These are phyloP conservation scores for Lophius piscatorius DNA, from an alignment of 2,113 vertebrate genomes.

Conservation along the genomic window DNA sequence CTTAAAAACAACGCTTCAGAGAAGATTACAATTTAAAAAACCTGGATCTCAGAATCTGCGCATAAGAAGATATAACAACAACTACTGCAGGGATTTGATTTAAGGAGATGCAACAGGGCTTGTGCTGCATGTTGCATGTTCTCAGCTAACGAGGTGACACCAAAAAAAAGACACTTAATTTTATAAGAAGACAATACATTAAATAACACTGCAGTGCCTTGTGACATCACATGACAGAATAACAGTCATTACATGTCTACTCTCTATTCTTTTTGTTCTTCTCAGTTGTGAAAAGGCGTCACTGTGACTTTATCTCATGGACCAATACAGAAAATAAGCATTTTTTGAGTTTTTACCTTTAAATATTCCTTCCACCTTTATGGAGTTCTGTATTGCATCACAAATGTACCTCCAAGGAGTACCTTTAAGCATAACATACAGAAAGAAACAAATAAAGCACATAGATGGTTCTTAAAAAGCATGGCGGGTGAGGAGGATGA, in stretches of 20 bases:
- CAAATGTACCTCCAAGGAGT: conserved; percentile 20
- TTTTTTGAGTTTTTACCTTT: conserved; percentile 1
- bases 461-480: too few species aligned
- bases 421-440: conserved; percentile 27
- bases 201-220: neutral
- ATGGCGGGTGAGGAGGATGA: neutral
- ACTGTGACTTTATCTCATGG: neutral
- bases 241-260: neutral
- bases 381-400: conserved; percentile 9
- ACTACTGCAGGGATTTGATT: conserved; percentile 3
- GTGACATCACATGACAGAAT: neutral
- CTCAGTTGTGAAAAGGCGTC: neutral
- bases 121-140: neutral
- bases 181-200: neutral
- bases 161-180: neutral
- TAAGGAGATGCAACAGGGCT: conserved; percentile 18
- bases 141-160: neutral
- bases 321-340: neutral
- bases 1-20: conserved; percentile 9
- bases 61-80: conserved; percentile 3
- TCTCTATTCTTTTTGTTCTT: neutral
- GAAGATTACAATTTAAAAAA: conserved; percentile 1
- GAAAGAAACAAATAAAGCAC: too few species aligned
- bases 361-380: neutral
- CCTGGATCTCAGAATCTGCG: neutral